Conservation (phyloP, 2,888 invertebrate species). For the Pherbina coryleti region DNA sequence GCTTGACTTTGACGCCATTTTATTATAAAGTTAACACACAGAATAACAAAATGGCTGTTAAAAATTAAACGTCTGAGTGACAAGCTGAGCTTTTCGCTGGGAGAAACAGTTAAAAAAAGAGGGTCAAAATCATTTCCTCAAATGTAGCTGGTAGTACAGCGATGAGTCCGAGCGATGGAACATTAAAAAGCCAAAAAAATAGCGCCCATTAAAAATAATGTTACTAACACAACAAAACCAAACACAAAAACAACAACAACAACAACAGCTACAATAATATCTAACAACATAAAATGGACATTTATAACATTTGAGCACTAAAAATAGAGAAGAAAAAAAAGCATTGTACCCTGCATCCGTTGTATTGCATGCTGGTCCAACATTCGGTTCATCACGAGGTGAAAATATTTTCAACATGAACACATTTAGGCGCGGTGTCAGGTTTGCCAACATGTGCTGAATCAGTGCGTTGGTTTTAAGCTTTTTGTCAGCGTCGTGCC, state of each 20-base stretch:
- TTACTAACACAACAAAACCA: constrained; percentile 11
- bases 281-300: no score
- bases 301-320: background rate
- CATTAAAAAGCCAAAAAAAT: constrained; percentile 17
- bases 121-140: background rate
- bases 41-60: background rate
- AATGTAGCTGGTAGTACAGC: background rate
- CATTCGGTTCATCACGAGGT: constrained; percentile 15
- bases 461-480: background rate
- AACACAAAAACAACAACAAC: background rate
- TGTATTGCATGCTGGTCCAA: constrained; percentile 12
- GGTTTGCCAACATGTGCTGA: background rate
- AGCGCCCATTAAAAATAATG: constrained; percentile 26
- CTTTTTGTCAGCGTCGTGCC: background rate
- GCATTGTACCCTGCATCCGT: background rate
- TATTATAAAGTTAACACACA: no score
- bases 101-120: background rate
- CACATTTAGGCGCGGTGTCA: background rate
- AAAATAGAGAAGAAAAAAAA: background rate
- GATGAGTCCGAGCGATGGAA: background rate
- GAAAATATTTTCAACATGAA: constrained; percentile 10
- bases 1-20: background rate
- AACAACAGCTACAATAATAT: background rate
- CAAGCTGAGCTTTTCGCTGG: background rate
- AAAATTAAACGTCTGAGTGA: background rate